Evolutionary conservation across 2,113 vertebrate species (phyloP).

Genomic region (Oryctolagus cuniculus): mOryCun1.1 NC_091439.1:105737001-105737500

Average conservation of each 20-base stretch:
- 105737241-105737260: background rate
- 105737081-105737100: background rate
- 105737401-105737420: too few species aligned
- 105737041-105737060: background rate
- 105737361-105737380: background rate
- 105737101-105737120: background rate
- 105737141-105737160: background rate
- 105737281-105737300: background rate
- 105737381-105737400: background rate
- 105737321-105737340: background rate
- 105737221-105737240: background rate
- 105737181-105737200: constrained; percentile 11
- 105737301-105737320: background rate
- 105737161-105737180: background rate
- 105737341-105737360: background rate
- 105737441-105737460: background rate
- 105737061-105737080: background rate
- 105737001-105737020: background rate
- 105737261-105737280: background rate
- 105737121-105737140: background rate
- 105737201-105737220: background rate
- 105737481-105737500: background rate
- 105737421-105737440: background rate
- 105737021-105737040: background rate
- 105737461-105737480: background rate